Conservation (phyloP, 1,140 invertebrate species). For the Heliconius nattereri region DNA sequence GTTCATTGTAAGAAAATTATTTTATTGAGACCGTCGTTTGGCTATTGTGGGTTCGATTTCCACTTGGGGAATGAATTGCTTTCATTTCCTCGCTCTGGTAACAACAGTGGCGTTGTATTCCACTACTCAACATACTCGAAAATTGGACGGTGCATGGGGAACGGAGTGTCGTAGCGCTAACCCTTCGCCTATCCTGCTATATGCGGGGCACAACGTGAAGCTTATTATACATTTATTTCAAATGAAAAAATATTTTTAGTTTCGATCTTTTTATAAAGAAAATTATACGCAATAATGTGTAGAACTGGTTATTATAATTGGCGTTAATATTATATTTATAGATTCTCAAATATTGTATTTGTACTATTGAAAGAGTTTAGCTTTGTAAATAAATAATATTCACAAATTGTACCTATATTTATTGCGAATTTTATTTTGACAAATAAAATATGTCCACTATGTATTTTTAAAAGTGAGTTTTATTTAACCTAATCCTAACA, state of each 20-base stretch:
- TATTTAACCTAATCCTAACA: slow-evolving; percentile 33
- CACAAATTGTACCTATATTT: slow-evolving; percentile 68
- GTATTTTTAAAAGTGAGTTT: slow-evolving; percentile 55
- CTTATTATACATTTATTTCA: not conserved
- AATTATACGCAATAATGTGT: not conserved
- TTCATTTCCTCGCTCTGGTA: no score
- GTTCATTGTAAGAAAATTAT: not conserved
- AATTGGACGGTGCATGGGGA: no score
- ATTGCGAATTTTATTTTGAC: slow-evolving; percentile 63
- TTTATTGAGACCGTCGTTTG: no score
- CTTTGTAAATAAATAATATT: slow-evolving; percentile 70
- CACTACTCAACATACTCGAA: no score
- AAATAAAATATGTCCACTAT: slow-evolving; percentile 66
- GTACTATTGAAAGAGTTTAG: slow-evolving; percentile 42
- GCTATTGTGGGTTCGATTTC: no score
- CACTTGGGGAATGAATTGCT: no score
- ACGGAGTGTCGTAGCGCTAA: no score
- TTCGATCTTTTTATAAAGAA: not conserved
- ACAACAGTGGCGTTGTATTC: no score
- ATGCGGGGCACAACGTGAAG: no score
- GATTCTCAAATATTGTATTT: slow-evolving; percentile 15
- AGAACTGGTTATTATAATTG: slow-evolving; percentile 17
- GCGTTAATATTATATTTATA: slow-evolving; percentile 9
- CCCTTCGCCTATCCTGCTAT: no score
- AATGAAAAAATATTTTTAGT: not conserved